Conservation (phyloP, 1,140 invertebrate genomes). For the Anoplophora glabripennis region DNA sequence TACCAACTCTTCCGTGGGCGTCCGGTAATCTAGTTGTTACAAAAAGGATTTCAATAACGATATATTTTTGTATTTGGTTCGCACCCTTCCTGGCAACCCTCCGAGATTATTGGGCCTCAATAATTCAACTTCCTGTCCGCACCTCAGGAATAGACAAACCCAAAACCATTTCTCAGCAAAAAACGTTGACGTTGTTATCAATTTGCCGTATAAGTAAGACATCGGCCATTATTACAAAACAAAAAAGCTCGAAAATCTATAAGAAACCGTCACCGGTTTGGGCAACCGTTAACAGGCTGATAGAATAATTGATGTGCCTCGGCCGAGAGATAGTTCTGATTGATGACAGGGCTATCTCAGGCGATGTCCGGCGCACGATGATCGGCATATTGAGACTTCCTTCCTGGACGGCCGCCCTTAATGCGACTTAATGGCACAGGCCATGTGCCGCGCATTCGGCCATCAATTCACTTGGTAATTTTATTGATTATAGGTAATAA, state of each 20-base stretch:
- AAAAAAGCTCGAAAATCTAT: constrained; percentile 7
- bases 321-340: constrained; percentile 42
- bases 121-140: too few relatives aligned
- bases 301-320: constrained; percentile 39
- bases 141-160: too few relatives aligned
- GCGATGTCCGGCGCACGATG: constrained; percentile 43
- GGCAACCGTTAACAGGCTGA: constrained; percentile 9
- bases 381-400: constrained; percentile 48
- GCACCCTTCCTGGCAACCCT: too few relatives aligned
- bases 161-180: background rate
- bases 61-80: too few relatives aligned
- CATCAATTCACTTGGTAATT: constrained; percentile 33
- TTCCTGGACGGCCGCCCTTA: constrained; percentile 40
- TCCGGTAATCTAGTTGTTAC: too few relatives aligned
- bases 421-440: constrained; percentile 37
- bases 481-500: constrained; percentile 36
- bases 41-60: too few relatives aligned
- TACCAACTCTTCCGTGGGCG: too few relatives aligned
- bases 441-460: constrained; percentile 19
- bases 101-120: too few relatives aligned
- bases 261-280: constrained; percentile 3
- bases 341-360: constrained; percentile 44
- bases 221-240: constrained; percentile 7
- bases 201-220: constrained; percentile 9
- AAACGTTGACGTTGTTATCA: constrained; percentile 2